Evolutionary conservation across 2,797 vertebrate species (phyloP).

Genomic region (Microchirus variegatus): DNA sequence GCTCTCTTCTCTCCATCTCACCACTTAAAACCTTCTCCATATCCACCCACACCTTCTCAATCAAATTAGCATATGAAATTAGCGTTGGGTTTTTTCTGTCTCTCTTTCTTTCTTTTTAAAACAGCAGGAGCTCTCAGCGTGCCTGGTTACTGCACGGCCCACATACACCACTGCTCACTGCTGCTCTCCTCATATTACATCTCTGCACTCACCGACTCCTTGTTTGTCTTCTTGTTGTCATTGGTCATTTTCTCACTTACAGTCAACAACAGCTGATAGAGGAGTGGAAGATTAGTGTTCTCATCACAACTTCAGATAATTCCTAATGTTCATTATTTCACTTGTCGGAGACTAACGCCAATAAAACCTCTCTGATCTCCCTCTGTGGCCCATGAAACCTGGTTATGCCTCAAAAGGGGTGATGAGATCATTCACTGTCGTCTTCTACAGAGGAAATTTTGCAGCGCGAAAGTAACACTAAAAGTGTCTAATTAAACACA

Average conservation of each 20-base stretch:
- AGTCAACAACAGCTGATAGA: not conserved
- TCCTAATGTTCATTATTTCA: conserved; percentile 2
- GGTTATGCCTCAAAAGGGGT: too few species aligned
- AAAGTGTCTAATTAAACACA: too few species aligned
- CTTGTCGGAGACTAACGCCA: conserved; percentile 8
- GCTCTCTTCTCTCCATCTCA: conserved; percentile 57
- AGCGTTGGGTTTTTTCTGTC: conserved; percentile 45
- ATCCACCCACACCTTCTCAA: conserved; percentile 77
- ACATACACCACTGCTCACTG: conserved; percentile 48
- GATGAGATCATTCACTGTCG: too few species aligned
- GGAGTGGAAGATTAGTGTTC: conserved; percentile 23
- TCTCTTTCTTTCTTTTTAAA: conserved; percentile 40
- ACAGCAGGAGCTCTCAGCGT: conserved; percentile 48
- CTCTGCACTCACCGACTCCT: conserved; percentile 26
- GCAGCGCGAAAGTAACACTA: too few species aligned
- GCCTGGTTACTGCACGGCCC: conserved; percentile 57
- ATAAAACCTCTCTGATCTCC: conserved; percentile 7
- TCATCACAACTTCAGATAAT: conserved; percentile 8
- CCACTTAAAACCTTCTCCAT: conserved; percentile 72
- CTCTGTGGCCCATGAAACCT: conserved; percentile 9
- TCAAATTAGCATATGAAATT: conserved; percentile 82
- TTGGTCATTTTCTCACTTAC: conserved; percentile 24
- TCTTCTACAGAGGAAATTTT: too few species aligned
- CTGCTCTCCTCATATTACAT: conserved; percentile 49
- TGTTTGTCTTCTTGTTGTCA: conserved; percentile 33